Base-by-base conservation (phyloP, 2,888 invertebrate species). In the Eremobia ochroleuca region DNA sequence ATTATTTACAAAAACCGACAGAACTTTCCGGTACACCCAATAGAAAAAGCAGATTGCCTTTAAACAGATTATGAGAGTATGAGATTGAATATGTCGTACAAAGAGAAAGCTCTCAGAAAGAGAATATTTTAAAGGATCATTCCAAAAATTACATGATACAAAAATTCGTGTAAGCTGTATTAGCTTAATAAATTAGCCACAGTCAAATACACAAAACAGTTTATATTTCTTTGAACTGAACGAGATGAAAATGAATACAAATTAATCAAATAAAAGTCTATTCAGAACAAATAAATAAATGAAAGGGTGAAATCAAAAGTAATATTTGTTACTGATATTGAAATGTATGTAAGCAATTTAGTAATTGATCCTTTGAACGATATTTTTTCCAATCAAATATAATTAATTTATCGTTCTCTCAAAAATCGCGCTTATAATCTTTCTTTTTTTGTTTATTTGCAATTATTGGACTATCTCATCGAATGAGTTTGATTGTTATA, bases 381-480 rank as follows among this genome's bases (percentile, higher is more conserved):
- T 46, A n/a, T 59, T 15, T 67, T 69, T 76, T 66, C 2, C 34
- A 73, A 73, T 79, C 59, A 84, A 84, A 69, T 79, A 69, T 69
- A 9, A 61, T 59, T 72, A 52, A 68, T 71, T 70, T 82, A 61
- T 31, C 21, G 13, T 61, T 31, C n/a, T 59, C 13, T 37, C 49
- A 83, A 73, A 83, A 21, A n/a, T n/a, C n/a, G n/a, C n/a, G n/a
- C n/a, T n/a, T n/a, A n/a, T n/a, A n/a, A n/a, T n/a, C n/a, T n/a
- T n/a, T n/a, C n/a, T n/a, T n/a, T n/a, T n/a, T n/a, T n/a, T n/a
- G n/a, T n/a, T 21, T 46, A 46, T 46, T 28, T 28, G 28, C 15
- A 13, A 4, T 9, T 31, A 31, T 46, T 4, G n/a, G 18, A 28
- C 0, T 37, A 25, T n/a, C n/a, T n/a, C n/a, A 55, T 55, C 21